phyloP scores from a whole-genome alignment of 2,113 vertebrate genomes.

The Seriola dumerili region DNA sequence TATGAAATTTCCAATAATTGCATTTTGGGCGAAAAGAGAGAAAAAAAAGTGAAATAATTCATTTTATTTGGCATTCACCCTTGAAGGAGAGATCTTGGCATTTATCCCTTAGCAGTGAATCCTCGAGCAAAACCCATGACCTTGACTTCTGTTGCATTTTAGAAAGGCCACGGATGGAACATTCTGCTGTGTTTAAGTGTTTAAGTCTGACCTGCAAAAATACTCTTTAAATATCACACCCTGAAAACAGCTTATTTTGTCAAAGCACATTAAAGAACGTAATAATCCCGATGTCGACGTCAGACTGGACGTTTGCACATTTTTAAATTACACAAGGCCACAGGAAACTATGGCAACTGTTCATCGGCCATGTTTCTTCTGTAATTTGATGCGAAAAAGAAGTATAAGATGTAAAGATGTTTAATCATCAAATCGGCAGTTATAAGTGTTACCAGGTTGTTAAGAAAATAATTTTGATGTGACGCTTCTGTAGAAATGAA shows the following conservation, averaged over 20 bases:
- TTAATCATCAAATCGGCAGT: no score
- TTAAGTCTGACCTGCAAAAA: not conserved
- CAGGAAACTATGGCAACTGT: not conserved
- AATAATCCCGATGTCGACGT: not conserved
- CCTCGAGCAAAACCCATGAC: conserved; percentile 32
- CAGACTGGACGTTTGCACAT: not conserved
- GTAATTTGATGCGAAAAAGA: not conserved
- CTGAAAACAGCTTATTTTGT: not conserved
- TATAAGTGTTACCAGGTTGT: not conserved
- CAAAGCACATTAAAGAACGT: no score
- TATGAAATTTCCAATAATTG: conserved; percentile 15
- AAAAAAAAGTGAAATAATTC: not conserved
- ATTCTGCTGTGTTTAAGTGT: not conserved
- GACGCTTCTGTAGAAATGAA: no score
- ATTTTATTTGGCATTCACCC: conserved; percentile 50
- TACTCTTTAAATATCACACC: not conserved
- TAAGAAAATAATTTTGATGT: no score
- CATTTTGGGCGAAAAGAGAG: not conserved
- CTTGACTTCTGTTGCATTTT: conserved; percentile 33
- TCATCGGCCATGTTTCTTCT: not conserved
- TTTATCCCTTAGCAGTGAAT: conserved; percentile 34
- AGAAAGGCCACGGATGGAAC: not conserved
- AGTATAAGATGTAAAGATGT: not conserved
- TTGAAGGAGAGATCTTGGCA: conserved; percentile 47
- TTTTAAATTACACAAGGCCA: not conserved